These are phyloP conservation scores for Labrus mixtus DNA, from an alignment of 2,113 vertebrate species.

Conservation along the genomic window DNA sequence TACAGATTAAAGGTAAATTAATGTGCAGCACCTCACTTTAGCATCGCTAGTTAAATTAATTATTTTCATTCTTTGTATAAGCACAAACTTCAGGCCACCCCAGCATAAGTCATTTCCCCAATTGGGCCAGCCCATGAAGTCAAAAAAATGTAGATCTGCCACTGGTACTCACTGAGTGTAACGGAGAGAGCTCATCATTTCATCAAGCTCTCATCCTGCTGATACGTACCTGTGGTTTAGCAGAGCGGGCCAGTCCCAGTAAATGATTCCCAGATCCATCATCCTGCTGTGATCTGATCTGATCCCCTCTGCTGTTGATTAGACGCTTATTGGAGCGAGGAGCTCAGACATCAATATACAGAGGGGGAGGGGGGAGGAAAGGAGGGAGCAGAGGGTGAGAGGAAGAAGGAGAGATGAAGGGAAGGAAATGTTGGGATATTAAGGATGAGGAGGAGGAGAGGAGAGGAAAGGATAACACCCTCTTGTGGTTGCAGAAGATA, in stretches of 20 bases:
- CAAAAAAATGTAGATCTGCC: too few relatives aligned
- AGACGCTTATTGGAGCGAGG: conserved; percentile 80
- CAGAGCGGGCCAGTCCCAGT: conserved; percentile 75
- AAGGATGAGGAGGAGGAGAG: background rate
- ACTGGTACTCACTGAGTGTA: conserved; percentile 34
- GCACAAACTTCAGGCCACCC: too few relatives aligned
- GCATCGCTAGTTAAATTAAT: too few relatives aligned
- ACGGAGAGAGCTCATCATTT: conserved; percentile 71
- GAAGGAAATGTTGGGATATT: conserved; percentile 24
- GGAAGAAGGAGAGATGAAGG: conserved; percentile 5
- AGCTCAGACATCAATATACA: conserved; percentile 78
- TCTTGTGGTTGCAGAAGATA: conserved; percentile 49
- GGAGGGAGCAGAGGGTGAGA: conserved; percentile 15
- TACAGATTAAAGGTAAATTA: too few relatives aligned
- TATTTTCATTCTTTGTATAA: too few relatives aligned
- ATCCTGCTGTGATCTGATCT: conserved; percentile 79
- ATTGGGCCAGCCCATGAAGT: too few relatives aligned
- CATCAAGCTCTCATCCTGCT: conserved; percentile 71
- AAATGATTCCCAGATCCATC: conserved; percentile 84
- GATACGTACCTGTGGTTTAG: conserved; percentile 66
- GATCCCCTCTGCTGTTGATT: conserved; percentile 81
- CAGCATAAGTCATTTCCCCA: too few relatives aligned
- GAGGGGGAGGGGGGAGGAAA: conserved; percentile 37
- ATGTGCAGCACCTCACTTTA: too few relatives aligned
- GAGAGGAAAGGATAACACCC: conserved; percentile 27